Conservation (phyloP, 2,797 vertebrate genomes). For the Miichthys miiuy region DNA sequence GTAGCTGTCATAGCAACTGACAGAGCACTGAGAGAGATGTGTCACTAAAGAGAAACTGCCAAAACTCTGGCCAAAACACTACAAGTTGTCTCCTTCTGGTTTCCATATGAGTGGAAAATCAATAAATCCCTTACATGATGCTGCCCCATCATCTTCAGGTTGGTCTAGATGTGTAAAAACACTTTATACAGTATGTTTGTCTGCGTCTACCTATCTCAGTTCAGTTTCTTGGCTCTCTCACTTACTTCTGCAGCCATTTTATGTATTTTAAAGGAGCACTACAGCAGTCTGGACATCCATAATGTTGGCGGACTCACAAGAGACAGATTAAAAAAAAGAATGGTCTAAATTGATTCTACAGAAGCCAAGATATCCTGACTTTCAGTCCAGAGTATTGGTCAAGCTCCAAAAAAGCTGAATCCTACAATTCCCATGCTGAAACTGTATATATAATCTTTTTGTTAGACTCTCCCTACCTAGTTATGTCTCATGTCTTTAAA, state of each 20-base stretch:
- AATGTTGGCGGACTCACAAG: conserved; percentile 37
- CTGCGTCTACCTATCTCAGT: conserved; percentile 14
- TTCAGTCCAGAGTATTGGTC: conserved; percentile 31
- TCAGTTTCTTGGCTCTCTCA: conserved; percentile 1
- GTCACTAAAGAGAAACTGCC: conserved; percentile 44
- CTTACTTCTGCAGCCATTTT: conserved; percentile 33
- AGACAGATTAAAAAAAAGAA: conserved; percentile 32
- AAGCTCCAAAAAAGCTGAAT: conserved; percentile 35
- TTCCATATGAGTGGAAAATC: conserved; percentile 40
- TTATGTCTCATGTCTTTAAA: conserved; percentile 19
- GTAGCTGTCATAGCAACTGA: conserved; percentile 72
- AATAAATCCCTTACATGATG: conserved; percentile 17
- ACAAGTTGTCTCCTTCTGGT: conserved; percentile 12
- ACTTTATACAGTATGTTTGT: neutral
- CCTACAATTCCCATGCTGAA: conserved; percentile 35
- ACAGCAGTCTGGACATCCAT: conserved; percentile 38
- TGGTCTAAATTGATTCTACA: conserved; percentile 34
- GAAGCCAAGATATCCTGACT: conserved; percentile 25
- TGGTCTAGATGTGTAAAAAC: conserved; percentile 5
- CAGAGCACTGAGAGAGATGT: conserved; percentile 46
- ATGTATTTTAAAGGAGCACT: conserved; percentile 44
- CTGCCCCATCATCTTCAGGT: conserved; percentile 25
- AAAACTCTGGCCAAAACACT: conserved; percentile 23
- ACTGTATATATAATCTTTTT: conserved; percentile 15
- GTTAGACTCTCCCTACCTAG: neutral